Base-by-base conservation (phyloP, 2,888 invertebrate genomes). In the Sisyra terminalis region DNA sequence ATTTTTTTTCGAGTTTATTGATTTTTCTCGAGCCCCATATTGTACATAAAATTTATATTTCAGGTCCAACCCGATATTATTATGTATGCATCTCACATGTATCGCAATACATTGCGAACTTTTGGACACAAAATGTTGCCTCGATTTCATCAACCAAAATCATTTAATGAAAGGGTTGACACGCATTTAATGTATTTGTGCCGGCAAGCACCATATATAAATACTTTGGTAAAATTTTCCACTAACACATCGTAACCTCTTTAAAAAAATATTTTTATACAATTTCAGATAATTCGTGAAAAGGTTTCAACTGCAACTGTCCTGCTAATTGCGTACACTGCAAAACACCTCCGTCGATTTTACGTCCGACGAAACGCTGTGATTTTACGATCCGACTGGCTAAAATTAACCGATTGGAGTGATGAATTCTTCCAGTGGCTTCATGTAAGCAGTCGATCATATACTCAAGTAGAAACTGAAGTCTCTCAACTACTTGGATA, bases 251-350 rank as follows among this genome's bases (percentile, higher is more conserved):
- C n/a, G n/a, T n/a, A n/a, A n/a, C n/a, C n/a, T n/a, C n/a, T n/a
- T n/a, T n/a, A n/a, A n/a, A n/a, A n/a, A n/a, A n/a, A n/a, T n/a
- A n/a, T n/a, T n/a, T n/a, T n/a, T n/a, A n/a, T 44, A 31, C 39
- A 8, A 11, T 49, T 49, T 14, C 53, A 81, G 81, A 63, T 78
- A 50, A 66, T 84, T 17, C 71, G 82, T 6, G 85, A 87, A 56
- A 69, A 78, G 52, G 69, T 88, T 44, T 86, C 86, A 3, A 83
- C 85, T 2, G 69, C 79, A 0, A 86, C 85, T 0, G 67, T 84
- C 11, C 60, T 87, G 34, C 64, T 86, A 10, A 63, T 86, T 35
- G 82, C 78, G 0, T 67, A 67, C 38, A 71, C 73, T 2, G 76
- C 75, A 1, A 71, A 69, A 51, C 71, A 73, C 49, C 60, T 86